phyloP scores from a whole-genome alignment of 2,797 vertebrate genomes.

The Carcharodon carcharias region DNA sequence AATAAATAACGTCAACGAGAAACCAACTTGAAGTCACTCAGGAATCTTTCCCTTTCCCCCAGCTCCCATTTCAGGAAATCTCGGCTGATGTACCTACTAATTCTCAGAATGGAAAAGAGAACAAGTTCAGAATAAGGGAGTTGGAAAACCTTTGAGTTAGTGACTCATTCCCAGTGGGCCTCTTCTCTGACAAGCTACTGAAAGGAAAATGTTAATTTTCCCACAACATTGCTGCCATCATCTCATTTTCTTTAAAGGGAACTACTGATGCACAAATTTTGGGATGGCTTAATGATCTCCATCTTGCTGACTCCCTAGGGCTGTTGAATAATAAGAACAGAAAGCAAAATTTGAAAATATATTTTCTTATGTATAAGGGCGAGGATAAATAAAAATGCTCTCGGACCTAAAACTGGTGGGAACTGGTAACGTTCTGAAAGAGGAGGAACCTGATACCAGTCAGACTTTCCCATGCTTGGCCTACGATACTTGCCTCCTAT shows the following conservation, averaged over 20 bases:
- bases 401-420: not conserved
- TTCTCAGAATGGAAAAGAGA: not conserved
- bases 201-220: not conserved
- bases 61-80: not conserved
- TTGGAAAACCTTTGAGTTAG: not conserved
- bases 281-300: not conserved
- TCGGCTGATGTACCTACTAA: not conserved
- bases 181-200: not conserved
- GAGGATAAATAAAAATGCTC: not conserved
- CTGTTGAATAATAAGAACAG: not conserved
- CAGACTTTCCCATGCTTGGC: not conserved
- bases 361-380: not conserved
- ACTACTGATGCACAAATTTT: not conserved
- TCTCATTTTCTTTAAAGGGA: not conserved
- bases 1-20: not conserved
- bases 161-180: not conserved
- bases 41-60: not conserved
- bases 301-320: not conserved
- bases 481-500: too few relatives aligned
- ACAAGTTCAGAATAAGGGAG: not conserved
- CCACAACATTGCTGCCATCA: not conserved
- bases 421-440: not conserved
- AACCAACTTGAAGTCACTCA: too few relatives aligned
- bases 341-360: not conserved
- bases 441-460: not conserved